Percentiles rank a stretch among this genome's conserved stretches.
These are phyloP conservation scores for Micromesistius poutassou DNA, from an alignment of 2,797 vertebrate genomes.

Conservation along the genomic window DNA sequence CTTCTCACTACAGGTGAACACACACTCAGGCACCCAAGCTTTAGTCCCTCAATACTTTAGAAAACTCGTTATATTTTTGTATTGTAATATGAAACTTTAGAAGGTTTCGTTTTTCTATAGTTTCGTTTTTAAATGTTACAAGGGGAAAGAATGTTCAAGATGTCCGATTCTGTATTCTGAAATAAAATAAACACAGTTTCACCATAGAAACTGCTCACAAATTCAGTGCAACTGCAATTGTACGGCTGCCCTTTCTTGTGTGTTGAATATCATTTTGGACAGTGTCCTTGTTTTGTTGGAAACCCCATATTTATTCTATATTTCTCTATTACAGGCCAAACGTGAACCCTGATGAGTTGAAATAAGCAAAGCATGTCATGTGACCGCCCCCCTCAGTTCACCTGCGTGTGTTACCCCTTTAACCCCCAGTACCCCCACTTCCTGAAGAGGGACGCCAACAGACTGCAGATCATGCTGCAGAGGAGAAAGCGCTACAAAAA, in stretches of 20 bases:
- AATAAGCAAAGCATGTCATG: background rate
- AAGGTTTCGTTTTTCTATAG: background rate
- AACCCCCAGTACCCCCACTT: constrained; percentile 85
- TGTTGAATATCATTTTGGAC: background rate
- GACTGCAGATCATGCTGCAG: constrained; percentile 90
- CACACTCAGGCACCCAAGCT: background rate
- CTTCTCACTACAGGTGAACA: constrained; percentile 86
- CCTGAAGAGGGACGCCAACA: constrained; percentile 88
- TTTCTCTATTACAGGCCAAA: background rate
- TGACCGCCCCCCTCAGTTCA: background rate
- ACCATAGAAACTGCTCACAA: background rate
- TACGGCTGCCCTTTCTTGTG: background rate
- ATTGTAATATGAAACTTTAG: background rate
- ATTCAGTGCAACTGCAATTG: background rate
- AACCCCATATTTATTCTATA: too few species aligned
- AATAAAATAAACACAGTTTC: background rate
- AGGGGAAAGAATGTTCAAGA: background rate
- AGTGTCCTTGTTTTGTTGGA: background rate
- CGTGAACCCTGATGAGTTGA: background rate
- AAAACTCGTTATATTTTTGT: background rate
- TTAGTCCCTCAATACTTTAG: background rate
- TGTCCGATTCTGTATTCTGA: background rate
- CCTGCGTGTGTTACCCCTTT: background rate
- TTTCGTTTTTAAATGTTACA: background rate
- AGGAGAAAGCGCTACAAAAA: constrained; percentile 93